Evolutionary conservation across 2,888 invertebrate species (phyloP).

Genomic region (Athalia rosae): DNA sequence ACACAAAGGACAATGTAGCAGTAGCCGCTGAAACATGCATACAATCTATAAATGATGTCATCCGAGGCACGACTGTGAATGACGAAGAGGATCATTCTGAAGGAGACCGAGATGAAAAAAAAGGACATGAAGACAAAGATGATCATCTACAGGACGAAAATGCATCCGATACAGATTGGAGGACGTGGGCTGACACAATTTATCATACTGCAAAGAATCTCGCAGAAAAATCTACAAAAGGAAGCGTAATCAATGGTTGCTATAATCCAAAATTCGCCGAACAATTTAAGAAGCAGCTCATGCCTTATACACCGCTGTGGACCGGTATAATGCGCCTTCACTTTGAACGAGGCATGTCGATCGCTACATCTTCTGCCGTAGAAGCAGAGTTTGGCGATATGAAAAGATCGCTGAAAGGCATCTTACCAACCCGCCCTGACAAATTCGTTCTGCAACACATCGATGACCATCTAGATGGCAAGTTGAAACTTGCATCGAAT

Average conservation of each 20-base stretch:
- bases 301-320: conserved; percentile 51
- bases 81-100: conserved; percentile 8
- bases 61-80: conserved; percentile 30
- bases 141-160: conserved; percentile 1
- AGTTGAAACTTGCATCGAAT: conserved; percentile 49
- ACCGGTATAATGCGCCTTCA: conserved; percentile 51
- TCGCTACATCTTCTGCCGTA: conserved; percentile 53
- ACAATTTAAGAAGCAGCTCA: conserved; percentile 47
- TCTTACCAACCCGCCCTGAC: conserved; percentile 52
- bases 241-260: conserved; percentile 49
- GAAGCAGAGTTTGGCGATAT: conserved; percentile 51
- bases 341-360: conserved; percentile 45
- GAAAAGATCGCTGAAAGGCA: conserved; percentile 45
- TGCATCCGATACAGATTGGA: conserved; percentile 45
- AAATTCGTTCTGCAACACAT: conserved; percentile 52
- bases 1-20: conserved; percentile 43
- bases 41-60: conserved; percentile 45
- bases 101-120: not conserved
- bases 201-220: conserved; percentile 43
- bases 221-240: conserved; percentile 43
- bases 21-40: conserved; percentile 49
- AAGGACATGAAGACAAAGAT: conserved; percentile 20
- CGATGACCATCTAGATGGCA: conserved; percentile 50
- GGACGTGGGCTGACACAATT: conserved; percentile 46
- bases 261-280: conserved; percentile 49